phyloP scores from a whole-genome alignment of 2,888 invertebrate genomes.

The Andricus curvator region DNA sequence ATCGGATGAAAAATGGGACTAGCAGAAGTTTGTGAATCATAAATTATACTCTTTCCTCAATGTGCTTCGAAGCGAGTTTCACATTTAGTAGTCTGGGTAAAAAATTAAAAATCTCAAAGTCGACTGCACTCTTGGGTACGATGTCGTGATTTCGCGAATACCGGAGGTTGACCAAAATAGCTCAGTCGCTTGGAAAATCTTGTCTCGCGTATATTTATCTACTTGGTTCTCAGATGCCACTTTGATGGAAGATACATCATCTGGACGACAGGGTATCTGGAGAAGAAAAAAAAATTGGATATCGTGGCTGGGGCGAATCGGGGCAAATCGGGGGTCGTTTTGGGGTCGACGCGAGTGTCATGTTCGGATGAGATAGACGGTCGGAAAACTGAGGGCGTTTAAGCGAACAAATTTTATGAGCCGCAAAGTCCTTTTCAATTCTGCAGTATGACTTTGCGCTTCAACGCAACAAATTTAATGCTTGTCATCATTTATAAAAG shows the following conservation, averaged over 20 bases:
- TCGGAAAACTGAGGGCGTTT: background rate
- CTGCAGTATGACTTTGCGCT: background rate
- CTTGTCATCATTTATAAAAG: background rate
- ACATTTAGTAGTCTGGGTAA: background rate
- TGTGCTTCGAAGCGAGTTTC: background rate
- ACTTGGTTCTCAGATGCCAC: slow-evolving; percentile 27
- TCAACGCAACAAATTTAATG: background rate
- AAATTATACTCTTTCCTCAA: slow-evolving; percentile 7
- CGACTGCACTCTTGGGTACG: slow-evolving; percentile 12
- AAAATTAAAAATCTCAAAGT: slow-evolving; percentile 29
- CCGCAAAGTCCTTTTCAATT: slow-evolving; percentile 14
- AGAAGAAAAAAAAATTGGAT: slow-evolving; percentile 5
- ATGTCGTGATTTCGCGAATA: slow-evolving; percentile 28
- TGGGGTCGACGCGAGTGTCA: background rate
- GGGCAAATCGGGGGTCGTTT: background rate
- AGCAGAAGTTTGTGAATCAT: background rate
- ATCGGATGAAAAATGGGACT: background rate
- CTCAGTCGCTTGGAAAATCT: slow-evolving; percentile 33
- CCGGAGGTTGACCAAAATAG: slow-evolving; percentile 32
- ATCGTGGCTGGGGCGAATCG: background rate
- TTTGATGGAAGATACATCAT: slow-evolving; percentile 40
- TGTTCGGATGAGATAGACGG: slow-evolving; percentile 12
- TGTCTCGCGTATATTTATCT: slow-evolving; percentile 41
- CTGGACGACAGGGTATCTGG: slow-evolving; percentile 8
- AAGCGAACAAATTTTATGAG: slow-evolving; percentile 19